Evolutionary conservation across 1,140 invertebrate genomes (phyloP).

Genomic region (Trichomalopsis sarcophagae): DNA sequence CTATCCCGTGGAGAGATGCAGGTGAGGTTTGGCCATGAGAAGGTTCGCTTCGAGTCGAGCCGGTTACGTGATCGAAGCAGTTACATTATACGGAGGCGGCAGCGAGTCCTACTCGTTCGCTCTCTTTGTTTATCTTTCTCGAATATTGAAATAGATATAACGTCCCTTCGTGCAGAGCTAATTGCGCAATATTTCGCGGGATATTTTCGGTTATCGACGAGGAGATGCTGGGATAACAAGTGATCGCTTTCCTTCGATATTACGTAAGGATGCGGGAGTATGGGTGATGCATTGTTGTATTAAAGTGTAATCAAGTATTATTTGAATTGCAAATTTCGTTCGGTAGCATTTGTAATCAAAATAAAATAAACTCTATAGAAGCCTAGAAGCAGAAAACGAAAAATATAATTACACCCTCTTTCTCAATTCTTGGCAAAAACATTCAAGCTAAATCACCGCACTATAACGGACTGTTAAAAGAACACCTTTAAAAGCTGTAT

Average conservation of each 20-base stretch:
- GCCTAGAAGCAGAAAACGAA: too few species aligned
- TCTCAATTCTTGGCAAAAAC: too few species aligned
- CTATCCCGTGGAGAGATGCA: not conserved
- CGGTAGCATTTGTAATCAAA: too few species aligned
- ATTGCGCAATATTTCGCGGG: not conserved
- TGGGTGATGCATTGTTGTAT: too few species aligned
- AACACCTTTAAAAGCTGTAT: not conserved
- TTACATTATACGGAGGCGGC: conserved; percentile 51
- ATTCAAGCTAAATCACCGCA: too few species aligned
- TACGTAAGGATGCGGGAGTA: too few species aligned
- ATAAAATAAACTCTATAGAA: too few species aligned
- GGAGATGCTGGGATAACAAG: too few species aligned
- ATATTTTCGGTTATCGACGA: not conserved
- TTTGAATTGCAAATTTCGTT: too few species aligned
- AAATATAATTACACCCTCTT: too few species aligned
- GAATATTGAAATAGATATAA: conserved; percentile 12
- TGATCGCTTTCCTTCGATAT: too few species aligned
- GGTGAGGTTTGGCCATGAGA: conserved; percentile 46
- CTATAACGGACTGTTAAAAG: not conserved
- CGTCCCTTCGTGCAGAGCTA: not conserved
- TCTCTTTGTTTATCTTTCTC: conserved; percentile 43
- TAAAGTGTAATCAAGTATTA: not conserved
- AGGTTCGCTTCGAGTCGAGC: conserved; percentile 5
- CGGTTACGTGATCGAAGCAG: conserved; percentile 32
- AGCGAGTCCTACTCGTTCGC: not conserved